Conservation (phyloP, 2,113 vertebrate species). For the Eonycteris spelaea region DNA sequence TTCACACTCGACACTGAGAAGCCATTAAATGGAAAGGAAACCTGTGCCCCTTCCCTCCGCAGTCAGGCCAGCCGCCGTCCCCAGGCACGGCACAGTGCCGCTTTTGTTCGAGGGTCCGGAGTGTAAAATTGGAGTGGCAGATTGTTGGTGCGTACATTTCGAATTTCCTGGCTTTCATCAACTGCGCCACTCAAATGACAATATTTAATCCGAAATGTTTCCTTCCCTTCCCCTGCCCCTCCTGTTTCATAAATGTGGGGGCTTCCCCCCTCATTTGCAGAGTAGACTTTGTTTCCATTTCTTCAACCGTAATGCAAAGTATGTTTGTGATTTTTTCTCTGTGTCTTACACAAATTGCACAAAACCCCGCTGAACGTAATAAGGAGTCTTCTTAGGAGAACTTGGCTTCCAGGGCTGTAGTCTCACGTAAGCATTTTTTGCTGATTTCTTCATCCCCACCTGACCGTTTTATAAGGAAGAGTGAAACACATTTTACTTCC, state of each 20-base stretch:
- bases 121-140: conserved; percentile 40
- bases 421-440: not conserved
- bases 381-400: not conserved
- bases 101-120: conserved; percentile 54
- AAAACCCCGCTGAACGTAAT: not conserved
- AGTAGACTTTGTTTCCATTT: not conserved
- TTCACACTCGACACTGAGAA: conserved; percentile 6
- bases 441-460: not conserved
- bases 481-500: not conserved
- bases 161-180: conserved; percentile 56
- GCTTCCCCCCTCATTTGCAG: not conserved
- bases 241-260: not conserved
- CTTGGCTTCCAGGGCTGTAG: not conserved
- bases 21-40: conserved; percentile 53
- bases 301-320: not conserved
- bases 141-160: not conserved
- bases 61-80: not conserved
- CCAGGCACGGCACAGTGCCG: conserved; percentile 27
- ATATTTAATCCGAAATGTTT: conserved; percentile 13
- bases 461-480: not conserved
- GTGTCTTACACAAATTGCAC: not conserved
- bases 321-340: not conserved
- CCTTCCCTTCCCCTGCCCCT: not conserved
- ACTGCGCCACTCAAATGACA: conserved; percentile 27
- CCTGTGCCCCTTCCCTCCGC: not conserved